Base-by-base conservation (phyloP, 2,797 vertebrate species). In the Coregonus ussuriensis region DNA sequence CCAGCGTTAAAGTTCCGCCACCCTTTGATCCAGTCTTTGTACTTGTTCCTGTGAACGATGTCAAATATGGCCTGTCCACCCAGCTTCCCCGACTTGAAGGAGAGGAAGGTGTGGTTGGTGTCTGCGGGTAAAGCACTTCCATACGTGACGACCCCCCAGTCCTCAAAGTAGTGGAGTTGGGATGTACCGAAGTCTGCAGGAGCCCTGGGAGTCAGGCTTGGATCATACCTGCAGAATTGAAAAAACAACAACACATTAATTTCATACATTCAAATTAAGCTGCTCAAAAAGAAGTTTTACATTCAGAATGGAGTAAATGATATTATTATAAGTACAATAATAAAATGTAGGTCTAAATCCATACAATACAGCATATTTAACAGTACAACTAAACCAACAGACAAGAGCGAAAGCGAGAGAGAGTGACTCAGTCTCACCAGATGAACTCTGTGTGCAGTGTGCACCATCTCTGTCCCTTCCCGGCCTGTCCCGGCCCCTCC, bases 391-490 rank as follows among this genome's bases (percentile, higher is more conserved):
- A 63, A 63, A 63, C 59, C 41, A 47, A 3, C 41, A 47, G 41
- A 47, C 9, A 11, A 47, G 41, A 47, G 41, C 2, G 7, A 11
- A 7, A 9, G 41, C 7, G 3, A 25, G 1, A 31, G 11, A 66
- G 25, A 6, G 2, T 31, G 68, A 74, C 96, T 91, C 94, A 99
- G 69, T 71, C 96, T 91, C 94, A 99, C 98, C 98, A 99, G 86
- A 99, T 94, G 90, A 98, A 99, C 93, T 99, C 98, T 0, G 98
- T 99, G 93, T 99, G 98, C 72, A 99, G 94, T 0, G 98, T 99
- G 86, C 97, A 97, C 98, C 98, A 99, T 62, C 98, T 94, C 86
- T 99, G 98, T 79, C 97, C 97, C 88, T 96, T 97, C n/a, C 97
- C 96, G 13, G 97, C 93, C 4, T 97, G 96, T 3, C 97, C 98